Evolutionary conservation across 1,140 invertebrate genomes (phyloP).

Genomic region (Lepidurus apus): DNA sequence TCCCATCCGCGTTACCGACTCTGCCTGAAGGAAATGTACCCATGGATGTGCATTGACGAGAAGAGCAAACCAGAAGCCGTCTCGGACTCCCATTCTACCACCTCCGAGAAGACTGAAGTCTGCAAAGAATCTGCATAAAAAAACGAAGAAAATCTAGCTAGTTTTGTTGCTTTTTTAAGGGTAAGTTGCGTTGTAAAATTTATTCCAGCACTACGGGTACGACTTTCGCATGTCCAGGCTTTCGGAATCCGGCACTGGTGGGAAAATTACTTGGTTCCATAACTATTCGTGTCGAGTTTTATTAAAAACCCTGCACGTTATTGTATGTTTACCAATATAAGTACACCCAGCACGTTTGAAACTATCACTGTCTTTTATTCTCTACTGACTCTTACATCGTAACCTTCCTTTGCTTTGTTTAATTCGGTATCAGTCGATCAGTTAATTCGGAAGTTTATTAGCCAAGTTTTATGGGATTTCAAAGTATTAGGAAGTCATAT

Average conservation of each 20-base stretch:
- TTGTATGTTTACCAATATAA: background rate
- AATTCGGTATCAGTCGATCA: no score
- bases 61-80: constrained; percentile 20
- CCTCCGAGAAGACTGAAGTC: constrained; percentile 34
- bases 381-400: no score
- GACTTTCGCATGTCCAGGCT: background rate
- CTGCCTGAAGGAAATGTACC: constrained; percentile 36
- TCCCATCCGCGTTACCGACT: constrained; percentile 78
- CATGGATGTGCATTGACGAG: constrained; percentile 37
- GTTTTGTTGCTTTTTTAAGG: background rate
- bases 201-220: background rate
- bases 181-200: background rate
- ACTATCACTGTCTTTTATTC: no score
- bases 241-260: background rate
- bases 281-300: background rate
- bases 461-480: no score
- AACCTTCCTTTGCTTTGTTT: no score
- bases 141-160: background rate
- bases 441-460: no score
- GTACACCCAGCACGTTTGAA: background rate
- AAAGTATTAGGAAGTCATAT: no score
- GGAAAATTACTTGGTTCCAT: background rate
- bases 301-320: background rate
- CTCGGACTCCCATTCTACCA: constrained; percentile 33
- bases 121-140: constrained; percentile 27